A percentile compares a stretch with the other conserved stretches of the same genome.
Evolutionary conservation across 2,888 invertebrate genomes (phyloP).

Genomic region (Papilio elwesi): DNA sequence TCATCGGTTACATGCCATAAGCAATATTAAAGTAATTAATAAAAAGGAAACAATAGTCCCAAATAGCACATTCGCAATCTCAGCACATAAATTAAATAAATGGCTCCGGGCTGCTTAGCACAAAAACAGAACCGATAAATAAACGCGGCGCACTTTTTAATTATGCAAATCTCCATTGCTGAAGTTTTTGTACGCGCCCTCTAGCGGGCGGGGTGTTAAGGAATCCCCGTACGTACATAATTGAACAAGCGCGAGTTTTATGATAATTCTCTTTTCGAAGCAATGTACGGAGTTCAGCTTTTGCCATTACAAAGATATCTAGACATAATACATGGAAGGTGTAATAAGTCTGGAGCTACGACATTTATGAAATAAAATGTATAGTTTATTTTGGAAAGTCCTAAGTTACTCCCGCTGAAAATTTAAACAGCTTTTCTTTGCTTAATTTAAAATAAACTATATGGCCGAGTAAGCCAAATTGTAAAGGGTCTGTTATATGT

Average conservation of each 20-base stretch:
- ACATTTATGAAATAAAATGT: no score
- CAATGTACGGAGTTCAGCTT: background rate
- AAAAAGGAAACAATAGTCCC: background rate
- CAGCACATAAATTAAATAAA: constrained; percentile 6
- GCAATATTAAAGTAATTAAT: background rate
- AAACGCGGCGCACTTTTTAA: constrained; percentile 9
- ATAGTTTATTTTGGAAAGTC: no score
- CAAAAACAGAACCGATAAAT: constrained; percentile 14
- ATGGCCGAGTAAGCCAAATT: no score
- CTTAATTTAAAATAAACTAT: no score
- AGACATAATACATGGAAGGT: no score
- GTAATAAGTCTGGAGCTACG: no score
- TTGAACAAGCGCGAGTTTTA: constrained; percentile 13
- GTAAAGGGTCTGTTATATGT: no score
- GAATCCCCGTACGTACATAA: constrained; percentile 2
- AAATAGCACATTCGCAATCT: background rate
- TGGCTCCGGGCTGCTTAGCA: background rate
- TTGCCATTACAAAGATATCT: no score
- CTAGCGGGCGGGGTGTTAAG: background rate
- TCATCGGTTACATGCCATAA: no score
- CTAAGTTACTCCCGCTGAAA: no score
- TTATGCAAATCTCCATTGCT: constrained; percentile 21
- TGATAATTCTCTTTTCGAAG: constrained; percentile 10
- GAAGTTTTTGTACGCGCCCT: background rate
- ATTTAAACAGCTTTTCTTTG: no score